Base-by-base conservation (phyloP, 2,797 vertebrate genomes). In the Decapterus maruadsi region DNA sequence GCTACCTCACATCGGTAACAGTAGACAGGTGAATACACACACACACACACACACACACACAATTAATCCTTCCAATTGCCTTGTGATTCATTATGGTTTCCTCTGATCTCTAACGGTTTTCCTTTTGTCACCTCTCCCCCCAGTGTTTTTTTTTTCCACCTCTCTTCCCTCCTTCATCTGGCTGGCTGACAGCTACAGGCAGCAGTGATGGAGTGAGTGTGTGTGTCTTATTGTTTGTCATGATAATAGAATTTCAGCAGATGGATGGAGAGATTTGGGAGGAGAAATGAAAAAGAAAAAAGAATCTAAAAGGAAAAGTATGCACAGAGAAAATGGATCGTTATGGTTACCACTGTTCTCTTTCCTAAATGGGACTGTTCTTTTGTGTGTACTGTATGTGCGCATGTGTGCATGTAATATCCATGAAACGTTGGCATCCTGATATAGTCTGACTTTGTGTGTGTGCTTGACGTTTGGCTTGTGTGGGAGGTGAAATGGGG, bases 241-340 rank as follows among this genome's bases (percentile, higher is more conserved):
- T 77, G 58, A 78, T 84, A 89, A 89, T 81, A 61, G 74, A 76
- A 78, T 87, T 85, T 86, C 73, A 70, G 65, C 55, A 78, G 80
- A 90, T 83, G 74, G 80, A 86, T 85, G 80, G 64, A 75, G 64
- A 68, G 83, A 80, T 83, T 85, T 59, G 74, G 57, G 19, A 75
- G 40, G 67, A 80, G 61, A 80, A 86, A 81, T 76, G 68, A 22
- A 36, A 36, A 36, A 36, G 34, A 36, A 36, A 36, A 34, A 34
- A 34, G 31, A 81, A 80, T 82, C 65, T 61, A 65, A 81, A 83
- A 77, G 8, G 7, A 40, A 60, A 85, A 73, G 38, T 54, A 62
- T 9, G 78, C 14, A 78, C 6, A 48, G 29, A 78, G 66, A 71
- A 62, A 84, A 82, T 57, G 58, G 67, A 80, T 78, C 68, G 58